These are phyloP conservation scores for Drosophila mayri DNA, from an alignment of 1,140 invertebrate species.

Conservation along the genomic window DNA sequence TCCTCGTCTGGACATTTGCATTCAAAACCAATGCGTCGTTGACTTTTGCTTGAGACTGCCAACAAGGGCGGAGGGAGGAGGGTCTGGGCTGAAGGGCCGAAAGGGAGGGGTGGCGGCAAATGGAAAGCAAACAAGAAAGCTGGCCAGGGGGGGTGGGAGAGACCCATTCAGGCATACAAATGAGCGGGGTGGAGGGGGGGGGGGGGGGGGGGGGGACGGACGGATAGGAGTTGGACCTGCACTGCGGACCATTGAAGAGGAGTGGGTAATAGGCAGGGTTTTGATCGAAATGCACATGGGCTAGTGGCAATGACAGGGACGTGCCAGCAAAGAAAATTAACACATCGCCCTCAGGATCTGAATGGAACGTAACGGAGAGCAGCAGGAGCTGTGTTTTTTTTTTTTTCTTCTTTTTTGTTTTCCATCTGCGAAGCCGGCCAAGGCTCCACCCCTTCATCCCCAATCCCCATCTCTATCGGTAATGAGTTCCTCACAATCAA, in stretches of 20 bases:
- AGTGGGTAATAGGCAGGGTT: slow-evolving; percentile 47
- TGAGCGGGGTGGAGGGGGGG: slow-evolving; percentile 29
- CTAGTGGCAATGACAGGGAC: slow-evolving; percentile 53
- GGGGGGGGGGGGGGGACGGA: neutral
- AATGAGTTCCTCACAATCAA: slow-evolving; percentile 44
- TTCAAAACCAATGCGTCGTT: slow-evolving; percentile 74
- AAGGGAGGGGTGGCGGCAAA: slow-evolving; percentile 16
- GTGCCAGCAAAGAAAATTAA: slow-evolving; percentile 54
- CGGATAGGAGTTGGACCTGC: neutral
- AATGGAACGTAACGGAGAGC: slow-evolving; percentile 4
- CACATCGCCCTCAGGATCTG: slow-evolving; percentile 39
- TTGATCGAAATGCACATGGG: slow-evolving; percentile 47
- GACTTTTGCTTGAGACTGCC: slow-evolving; percentile 69
- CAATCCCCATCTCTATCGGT: slow-evolving; percentile 17
- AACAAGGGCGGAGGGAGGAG: neutral
- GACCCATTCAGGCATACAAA: slow-evolving; percentile 56
- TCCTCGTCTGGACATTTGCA: slow-evolving; percentile 67
- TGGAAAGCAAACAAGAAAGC: slow-evolving; percentile 53
- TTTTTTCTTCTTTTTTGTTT: neutral
- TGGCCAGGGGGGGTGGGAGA: neutral
- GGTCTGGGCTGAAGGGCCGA: neutral
- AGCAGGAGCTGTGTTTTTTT: slow-evolving; percentile 9
- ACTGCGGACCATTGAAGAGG: neutral
- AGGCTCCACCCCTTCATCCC: neutral
- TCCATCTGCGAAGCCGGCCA: neutral